Evolutionary conservation across 53 echinoderm and acorn worm genomes (phyloP).

Genomic region (Holothuria scabra): DNA sequence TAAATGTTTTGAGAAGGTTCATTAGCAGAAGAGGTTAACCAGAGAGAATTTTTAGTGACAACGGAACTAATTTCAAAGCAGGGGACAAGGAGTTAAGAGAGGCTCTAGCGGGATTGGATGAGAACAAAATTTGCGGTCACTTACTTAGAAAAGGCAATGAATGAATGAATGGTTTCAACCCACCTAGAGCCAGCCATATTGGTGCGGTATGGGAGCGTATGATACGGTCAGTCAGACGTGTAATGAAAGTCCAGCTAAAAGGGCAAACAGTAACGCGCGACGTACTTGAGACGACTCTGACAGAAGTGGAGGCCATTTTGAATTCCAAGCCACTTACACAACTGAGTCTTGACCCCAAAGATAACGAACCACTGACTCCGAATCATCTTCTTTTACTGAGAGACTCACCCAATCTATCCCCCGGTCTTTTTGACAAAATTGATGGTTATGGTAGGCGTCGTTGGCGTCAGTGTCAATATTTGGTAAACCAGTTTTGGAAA

Average conservation of each 20-base stretch:
- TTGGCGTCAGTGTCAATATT: conserved; percentile 70
- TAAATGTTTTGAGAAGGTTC: conserved; percentile 65
- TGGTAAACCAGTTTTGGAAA: conserved; percentile 67
- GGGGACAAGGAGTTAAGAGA: conserved; percentile 41
- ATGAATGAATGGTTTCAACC: conserved; percentile 69
- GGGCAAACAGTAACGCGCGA: conserved; percentile 52
- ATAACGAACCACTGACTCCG: conserved; percentile 65
- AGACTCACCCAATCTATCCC: conserved; percentile 21
- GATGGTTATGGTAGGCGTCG: conserved; percentile 49
- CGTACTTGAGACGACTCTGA: conserved; percentile 40
- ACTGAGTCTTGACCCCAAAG: conserved; percentile 56
- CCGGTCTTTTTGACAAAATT: conserved; percentile 46
- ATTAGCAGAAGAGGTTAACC: conserved; percentile 60
- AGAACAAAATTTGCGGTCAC: conserved; percentile 6
- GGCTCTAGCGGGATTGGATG: conserved; percentile 19
- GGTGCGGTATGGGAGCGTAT: conserved; percentile 71
- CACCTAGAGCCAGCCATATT: conserved; percentile 51
- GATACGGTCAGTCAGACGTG: conserved; percentile 48
- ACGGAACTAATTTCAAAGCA: conserved; percentile 61
- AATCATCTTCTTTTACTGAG: conserved; percentile 69
- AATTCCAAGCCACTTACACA: conserved; percentile 66
- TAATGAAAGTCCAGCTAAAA: conserved; percentile 35
- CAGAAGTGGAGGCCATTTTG: conserved; percentile 72
- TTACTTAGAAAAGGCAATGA: conserved; percentile 45
- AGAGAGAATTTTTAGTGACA: conserved; percentile 62